Conservation (phyloP, 2,113 vertebrate genomes). For the Nycticorax nycticorax region DNA sequence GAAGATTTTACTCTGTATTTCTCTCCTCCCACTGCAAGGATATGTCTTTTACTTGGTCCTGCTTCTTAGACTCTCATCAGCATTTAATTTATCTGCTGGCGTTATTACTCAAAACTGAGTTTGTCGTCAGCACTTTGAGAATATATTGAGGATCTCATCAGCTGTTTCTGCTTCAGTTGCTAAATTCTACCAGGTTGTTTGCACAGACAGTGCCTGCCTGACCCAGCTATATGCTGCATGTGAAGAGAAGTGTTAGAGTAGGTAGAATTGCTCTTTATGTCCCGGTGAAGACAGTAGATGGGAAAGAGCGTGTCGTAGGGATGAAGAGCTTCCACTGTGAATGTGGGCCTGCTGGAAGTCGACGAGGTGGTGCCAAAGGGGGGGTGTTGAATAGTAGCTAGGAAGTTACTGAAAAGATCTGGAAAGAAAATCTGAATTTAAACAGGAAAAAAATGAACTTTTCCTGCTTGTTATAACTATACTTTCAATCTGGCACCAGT, state of each 20-base stretch:
- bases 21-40: neutral
- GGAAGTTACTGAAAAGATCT: neutral
- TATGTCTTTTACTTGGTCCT: neutral
- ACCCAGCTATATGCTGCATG: neutral
- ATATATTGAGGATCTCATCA: neutral
- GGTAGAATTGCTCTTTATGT: neutral
- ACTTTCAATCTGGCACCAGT: neutral
- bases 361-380: neutral
- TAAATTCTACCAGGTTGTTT: neutral
- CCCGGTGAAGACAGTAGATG: neutral
- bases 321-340: neutral
- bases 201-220: neutral
- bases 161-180: neutral
- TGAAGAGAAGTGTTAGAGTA: neutral
- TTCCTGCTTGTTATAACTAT: neutral
- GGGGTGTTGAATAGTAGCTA: neutral
- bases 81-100: neutral
- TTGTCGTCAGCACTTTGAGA: neutral
- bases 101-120: neutral
- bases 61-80: neutral
- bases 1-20: neutral
- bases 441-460: fast-evolving
- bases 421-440: neutral
- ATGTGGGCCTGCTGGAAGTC: neutral
- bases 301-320: neutral